phyloP scores from a whole-genome alignment of 2,888 invertebrate genomes.

The Pseudanteris insignis region DNA sequence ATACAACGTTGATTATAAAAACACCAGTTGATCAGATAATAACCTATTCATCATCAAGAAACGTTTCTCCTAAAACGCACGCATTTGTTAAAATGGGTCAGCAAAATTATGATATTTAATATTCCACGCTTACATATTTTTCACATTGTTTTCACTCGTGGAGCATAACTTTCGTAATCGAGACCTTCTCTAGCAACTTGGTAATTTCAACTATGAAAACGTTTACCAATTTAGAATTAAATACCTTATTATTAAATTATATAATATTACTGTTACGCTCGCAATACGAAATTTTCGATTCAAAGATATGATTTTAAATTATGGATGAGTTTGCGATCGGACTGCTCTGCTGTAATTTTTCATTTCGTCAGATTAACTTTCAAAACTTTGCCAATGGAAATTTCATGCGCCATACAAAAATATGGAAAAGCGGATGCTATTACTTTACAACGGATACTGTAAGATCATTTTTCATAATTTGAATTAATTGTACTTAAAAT shows the following conservation, averaged over 20 bases:
- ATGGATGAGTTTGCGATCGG: conserved; percentile 6
- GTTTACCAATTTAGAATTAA: background rate
- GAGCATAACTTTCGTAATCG: conserved; percentile 12
- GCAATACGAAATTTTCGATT: background rate
- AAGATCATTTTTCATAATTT: too few species aligned
- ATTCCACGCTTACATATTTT: conserved; percentile 5
- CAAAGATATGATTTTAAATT: conserved; percentile 14
- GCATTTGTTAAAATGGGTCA: conserved; percentile 20
- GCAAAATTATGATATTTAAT: conserved; percentile 8
- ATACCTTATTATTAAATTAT: too few species aligned
- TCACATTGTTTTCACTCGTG: conserved; percentile 14
- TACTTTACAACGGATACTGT: too few species aligned
- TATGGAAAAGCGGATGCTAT: too few species aligned
- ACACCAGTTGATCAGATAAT: too few species aligned
- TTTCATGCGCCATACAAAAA: too few species aligned
- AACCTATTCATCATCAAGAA: too few species aligned
- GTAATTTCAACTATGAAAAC: conserved; percentile 7
- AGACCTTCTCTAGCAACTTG: conserved; percentile 4
- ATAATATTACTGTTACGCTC: too few species aligned
- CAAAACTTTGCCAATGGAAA: conserved; percentile 2
- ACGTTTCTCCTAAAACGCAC: conserved; percentile 19
- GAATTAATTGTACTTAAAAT: too few species aligned
- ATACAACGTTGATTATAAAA: too few species aligned
- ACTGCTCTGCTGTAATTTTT: background rate
- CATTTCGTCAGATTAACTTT: background rate